These are phyloP conservation scores for Rugalucina vietnamica DNA, from an alignment of 2,888 invertebrate genomes.

Conservation along the genomic window DNA sequence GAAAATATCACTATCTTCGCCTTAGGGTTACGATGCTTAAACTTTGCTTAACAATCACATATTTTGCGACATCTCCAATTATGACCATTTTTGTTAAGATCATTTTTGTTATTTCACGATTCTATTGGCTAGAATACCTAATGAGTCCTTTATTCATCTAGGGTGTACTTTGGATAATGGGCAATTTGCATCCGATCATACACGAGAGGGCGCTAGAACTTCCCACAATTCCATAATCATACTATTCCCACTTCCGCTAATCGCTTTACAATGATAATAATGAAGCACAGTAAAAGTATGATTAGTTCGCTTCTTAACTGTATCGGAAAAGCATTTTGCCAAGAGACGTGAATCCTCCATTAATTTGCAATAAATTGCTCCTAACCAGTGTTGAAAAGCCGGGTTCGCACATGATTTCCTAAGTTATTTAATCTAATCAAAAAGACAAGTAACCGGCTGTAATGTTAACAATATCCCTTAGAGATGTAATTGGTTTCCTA, in stretches of 20 bases:
- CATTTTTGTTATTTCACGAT: constrained; percentile 6
- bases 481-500: constrained; percentile 7
- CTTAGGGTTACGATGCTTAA: not conserved
- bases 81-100: not conserved
- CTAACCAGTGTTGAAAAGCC: constrained; percentile 62
- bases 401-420: constrained; percentile 61
- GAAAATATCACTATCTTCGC: not conserved
- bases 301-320: constrained; percentile 14
- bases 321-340: constrained; percentile 41
- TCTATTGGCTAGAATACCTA: constrained; percentile 54
- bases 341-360: constrained; percentile 61
- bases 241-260: constrained; percentile 51
- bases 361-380: constrained; percentile 67
- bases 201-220: constrained; percentile 30
- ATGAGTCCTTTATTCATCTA: constrained; percentile 62
- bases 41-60: constrained; percentile 16
- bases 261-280: constrained; percentile 64
- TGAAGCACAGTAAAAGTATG: constrained; percentile 26
- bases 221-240: constrained; percentile 8
- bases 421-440: constrained; percentile 63
- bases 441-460: constrained; percentile 35
- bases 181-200: constrained; percentile 57
- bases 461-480: constrained; percentile 14
- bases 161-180: constrained; percentile 65
- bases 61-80: constrained; percentile 14